Conservation (phyloP, 53 echinoderm and acorn worm genomes). For the Astropecten irregularis region DNA sequence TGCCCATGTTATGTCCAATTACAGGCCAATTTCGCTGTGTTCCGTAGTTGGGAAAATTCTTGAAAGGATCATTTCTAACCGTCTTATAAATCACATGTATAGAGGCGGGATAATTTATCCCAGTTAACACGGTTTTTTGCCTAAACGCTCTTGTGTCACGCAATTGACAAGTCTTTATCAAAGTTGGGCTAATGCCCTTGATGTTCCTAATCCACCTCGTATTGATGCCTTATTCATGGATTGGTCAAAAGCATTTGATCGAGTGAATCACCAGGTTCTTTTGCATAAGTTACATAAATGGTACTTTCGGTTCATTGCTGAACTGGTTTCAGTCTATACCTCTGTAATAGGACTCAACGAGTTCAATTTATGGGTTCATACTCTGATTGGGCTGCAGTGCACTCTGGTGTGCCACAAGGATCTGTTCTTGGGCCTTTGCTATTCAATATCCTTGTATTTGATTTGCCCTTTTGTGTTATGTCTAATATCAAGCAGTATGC, state of each 20-base stretch:
- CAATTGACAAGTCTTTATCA: neutral
- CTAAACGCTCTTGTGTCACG: constrained; percentile 8
- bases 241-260: too few relatives aligned
- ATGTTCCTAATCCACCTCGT: neutral
- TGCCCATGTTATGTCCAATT: too few relatives aligned
- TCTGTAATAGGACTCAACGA: neutral
- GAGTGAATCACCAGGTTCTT: neutral
- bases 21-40: too few relatives aligned
- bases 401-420: too few relatives aligned
- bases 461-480: neutral
- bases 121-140: constrained; percentile 6
- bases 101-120: neutral
- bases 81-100: neutral
- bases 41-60: neutral
- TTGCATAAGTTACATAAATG: neutral
- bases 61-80: neutral
- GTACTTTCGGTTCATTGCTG: neutral
- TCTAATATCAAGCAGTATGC: constrained; percentile 13
- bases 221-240: constrained; percentile 9
- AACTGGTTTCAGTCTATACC: neutral
- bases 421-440: too few relatives aligned
- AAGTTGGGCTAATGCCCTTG: constrained; percentile 11
- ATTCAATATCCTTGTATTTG: too few relatives aligned
- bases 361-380: neutral
- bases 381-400: too few relatives aligned